Percentiles rank a stretch among this genome's conserved stretches.
These are phyloP conservation scores for Drosophila bifasciata DNA, from an alignment of 1,140 invertebrate species.

Conservation along the genomic window DNA sequence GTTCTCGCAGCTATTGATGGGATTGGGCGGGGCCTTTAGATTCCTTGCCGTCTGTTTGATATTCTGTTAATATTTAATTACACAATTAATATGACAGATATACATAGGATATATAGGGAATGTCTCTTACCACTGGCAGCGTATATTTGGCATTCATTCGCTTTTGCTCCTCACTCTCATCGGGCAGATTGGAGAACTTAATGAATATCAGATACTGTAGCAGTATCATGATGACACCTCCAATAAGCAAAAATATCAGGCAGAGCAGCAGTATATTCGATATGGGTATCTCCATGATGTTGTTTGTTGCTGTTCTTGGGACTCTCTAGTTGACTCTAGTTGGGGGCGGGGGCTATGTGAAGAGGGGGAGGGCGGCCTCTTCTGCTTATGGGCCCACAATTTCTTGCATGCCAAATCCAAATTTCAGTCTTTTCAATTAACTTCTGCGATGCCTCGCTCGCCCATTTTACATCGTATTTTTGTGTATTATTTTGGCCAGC, in stretches of 20 bases:
- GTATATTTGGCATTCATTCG: conserved; percentile 84
- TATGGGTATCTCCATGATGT: conserved; percentile 81
- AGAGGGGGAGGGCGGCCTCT: too few species aligned
- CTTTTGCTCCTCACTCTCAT: conserved; percentile 82
- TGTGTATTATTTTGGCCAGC: too few species aligned
- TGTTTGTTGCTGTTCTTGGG: too few species aligned
- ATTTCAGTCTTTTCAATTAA: conserved; percentile 25
- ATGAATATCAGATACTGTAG: conserved; percentile 85
- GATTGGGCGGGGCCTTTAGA: conserved; percentile 45
- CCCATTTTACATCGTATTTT: too few species aligned
- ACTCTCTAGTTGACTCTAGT: neutral
- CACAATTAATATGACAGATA: neutral
- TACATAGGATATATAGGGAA: too few species aligned
- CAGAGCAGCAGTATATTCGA: conserved; percentile 81
- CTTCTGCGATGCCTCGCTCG: neutral
- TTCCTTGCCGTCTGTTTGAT: conserved; percentile 75
- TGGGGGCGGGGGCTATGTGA: neutral
- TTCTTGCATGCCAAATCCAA: too few species aligned
- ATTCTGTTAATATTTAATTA: conserved; percentile 35
- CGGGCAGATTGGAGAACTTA: conserved; percentile 84
- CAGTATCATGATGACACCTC: conserved; percentile 85
- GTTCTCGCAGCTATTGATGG: conserved; percentile 45
- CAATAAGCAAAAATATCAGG: conserved; percentile 83
- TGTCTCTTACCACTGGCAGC: conserved; percentile 84
- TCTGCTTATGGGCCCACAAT: too few species aligned